These are phyloP conservation scores for Haemorhous mexicanus DNA, from an alignment of 2,113 vertebrate genomes.

Conservation along the genomic window DNA sequence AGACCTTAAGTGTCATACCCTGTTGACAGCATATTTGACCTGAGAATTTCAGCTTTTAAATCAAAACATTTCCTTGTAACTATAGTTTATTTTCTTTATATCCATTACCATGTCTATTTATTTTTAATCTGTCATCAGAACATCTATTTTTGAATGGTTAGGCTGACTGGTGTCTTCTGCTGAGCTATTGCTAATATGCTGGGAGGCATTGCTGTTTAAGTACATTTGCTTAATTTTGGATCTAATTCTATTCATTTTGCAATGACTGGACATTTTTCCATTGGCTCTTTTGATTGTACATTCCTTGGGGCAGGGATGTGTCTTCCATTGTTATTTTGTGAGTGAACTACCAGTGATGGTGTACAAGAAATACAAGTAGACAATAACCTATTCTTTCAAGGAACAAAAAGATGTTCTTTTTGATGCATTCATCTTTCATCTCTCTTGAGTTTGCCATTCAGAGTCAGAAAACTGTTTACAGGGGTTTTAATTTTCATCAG, in stretches of 20 bases:
- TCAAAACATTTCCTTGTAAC: constrained; percentile 40
- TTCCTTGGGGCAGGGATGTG: background rate
- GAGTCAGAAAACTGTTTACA: background rate
- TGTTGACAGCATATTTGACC: constrained; percentile 51
- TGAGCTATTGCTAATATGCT: background rate
- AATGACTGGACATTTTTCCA: background rate
- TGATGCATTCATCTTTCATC: constrained; percentile 40
- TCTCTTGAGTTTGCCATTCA: constrained; percentile 21
- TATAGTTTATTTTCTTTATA: constrained; percentile 52
- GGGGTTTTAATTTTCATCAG: background rate
- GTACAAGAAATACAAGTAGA: constrained; percentile 32
- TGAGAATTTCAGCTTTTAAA: constrained; percentile 43
- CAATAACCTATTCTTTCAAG: constrained; percentile 51
- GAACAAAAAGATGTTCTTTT: constrained; percentile 48
- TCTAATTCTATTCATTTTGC: background rate
- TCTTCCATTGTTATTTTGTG: constrained; percentile 37
- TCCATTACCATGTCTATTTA: constrained; percentile 24
- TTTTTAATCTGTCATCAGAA: constrained; percentile 48
- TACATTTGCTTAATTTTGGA: background rate
- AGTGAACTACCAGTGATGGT: background rate
- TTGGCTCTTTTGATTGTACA: background rate
- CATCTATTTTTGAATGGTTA: constrained; percentile 1
- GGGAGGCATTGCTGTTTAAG: background rate
- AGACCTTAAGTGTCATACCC: constrained; percentile 43
- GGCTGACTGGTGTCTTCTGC: background rate